These are phyloP conservation scores for Allygus modestus DNA, from an alignment of 2,888 invertebrate species.

Conservation along the genomic window DNA sequence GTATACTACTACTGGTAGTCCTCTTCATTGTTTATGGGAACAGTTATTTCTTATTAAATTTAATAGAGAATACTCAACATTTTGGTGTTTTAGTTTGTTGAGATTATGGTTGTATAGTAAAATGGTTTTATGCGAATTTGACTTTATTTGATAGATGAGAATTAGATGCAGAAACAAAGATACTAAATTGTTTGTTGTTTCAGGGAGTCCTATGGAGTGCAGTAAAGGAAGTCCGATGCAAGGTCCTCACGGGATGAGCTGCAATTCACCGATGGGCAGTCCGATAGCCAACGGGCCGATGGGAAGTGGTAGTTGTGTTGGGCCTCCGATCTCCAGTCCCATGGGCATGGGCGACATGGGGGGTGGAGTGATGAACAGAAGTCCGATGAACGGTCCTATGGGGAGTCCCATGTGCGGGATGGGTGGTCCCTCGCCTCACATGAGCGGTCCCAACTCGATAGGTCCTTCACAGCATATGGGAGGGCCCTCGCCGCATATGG, in stretches of 20 bases:
- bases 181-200: not conserved
- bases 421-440: slow-evolving; percentile 64
- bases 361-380: slow-evolving; percentile 65
- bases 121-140: too few relatives aligned
- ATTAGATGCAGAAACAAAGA: too few relatives aligned
- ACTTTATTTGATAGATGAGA: too few relatives aligned
- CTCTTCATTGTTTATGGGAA: too few relatives aligned
- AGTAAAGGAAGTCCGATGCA: slow-evolving; percentile 76
- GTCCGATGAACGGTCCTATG: slow-evolving; percentile 75
- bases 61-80: too few relatives aligned
- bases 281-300: slow-evolving; percentile 77
- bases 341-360: slow-evolving; percentile 74
- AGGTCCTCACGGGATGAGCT: slow-evolving; percentile 72
- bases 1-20: too few relatives aligned
- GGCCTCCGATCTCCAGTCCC: slow-evolving; percentile 75
- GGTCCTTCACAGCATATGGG: slow-evolving; percentile 72
- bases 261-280: slow-evolving; percentile 85
- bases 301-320: slow-evolving; percentile 70
- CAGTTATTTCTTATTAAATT: too few relatives aligned
- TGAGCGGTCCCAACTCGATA: slow-evolving; percentile 78
- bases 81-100: too few relatives aligned
- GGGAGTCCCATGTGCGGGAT: slow-evolving; percentile 72
- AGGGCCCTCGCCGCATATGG: slow-evolving; percentile 79
- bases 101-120: too few relatives aligned
- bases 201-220: slow-evolving; percentile 74